Evolutionary conservation across 2,113 vertebrate species (phyloP).

Genomic region (Dipodomys ordii): DNA sequence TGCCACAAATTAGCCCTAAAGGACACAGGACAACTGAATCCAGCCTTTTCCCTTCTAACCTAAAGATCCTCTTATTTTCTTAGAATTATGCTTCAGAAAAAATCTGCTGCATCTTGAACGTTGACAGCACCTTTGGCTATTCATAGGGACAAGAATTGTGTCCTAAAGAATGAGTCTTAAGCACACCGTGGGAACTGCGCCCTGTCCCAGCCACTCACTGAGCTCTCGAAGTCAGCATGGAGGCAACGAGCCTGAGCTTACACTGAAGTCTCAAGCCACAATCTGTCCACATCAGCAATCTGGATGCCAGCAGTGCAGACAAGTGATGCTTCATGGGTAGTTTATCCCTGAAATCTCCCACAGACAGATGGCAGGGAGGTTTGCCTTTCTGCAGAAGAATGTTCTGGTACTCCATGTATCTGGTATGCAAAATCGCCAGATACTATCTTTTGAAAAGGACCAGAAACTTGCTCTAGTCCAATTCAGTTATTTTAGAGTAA

Average conservation of each 20-base stretch:
- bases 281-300: not conserved
- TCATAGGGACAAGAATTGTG: not conserved
- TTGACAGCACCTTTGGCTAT: not conserved
- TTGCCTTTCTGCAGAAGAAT: not conserved
- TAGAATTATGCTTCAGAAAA: not conserved
- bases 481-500: not conserved
- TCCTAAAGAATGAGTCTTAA: not conserved
- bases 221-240: not conserved
- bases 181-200: too few relatives aligned
- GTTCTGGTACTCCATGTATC: not conserved
- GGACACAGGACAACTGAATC: not conserved
- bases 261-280: not conserved
- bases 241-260: not conserved
- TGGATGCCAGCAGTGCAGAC: not conserved
- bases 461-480: not conserved
- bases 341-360: not conserved
- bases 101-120: not conserved
- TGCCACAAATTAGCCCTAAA: not conserved
- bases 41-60: not conserved
- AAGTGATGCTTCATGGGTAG: not conserved
- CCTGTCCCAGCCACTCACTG: not conserved
- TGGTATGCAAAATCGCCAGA: not conserved
- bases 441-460: not conserved
- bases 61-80: not conserved
- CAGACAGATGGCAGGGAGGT: not conserved